Evolutionary conservation across 2,888 invertebrate species (phyloP), one percentile per base, ranked within the genome.

Genomic region (Nomada fucata): DNA sequence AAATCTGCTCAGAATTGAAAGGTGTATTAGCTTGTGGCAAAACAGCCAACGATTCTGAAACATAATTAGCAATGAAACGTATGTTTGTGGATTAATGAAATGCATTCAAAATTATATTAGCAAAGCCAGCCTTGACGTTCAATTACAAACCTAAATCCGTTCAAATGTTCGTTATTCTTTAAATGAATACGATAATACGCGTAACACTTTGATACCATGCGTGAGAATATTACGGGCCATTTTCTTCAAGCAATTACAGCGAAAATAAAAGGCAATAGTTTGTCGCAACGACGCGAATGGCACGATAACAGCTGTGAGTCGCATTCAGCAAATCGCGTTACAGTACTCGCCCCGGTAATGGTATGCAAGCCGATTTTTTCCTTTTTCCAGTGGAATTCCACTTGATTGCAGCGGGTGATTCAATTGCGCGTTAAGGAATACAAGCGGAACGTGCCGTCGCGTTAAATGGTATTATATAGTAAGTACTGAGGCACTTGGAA

Each of bases 391-490:
- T 67, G 70, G 81, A 86, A 76, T 78, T 80, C 61, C 71, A 65
- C 67, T 81, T 80, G 86, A 86, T 86, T 84, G 84, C 73, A 57
- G 69, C 64, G 63, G 67, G 73, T 82, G 79, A 85, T 85, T 85
- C 84, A 76, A 85, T 85, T 79, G 76, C 78, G 53, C 64, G 71
- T 79, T 72, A 76, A 67, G 70, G 79, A 81, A 78, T 71, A 73
- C 76, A 76, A 60, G 59, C 70, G 50, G 76, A 67, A 72, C 82
- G 82, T 68, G 71, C 79, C 73, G 79, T 61, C 53, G 64, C 75
- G 76, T 79, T 64, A 73, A 73, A 75, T 23, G 36, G 42, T 44
- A 36, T 36, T 36, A 36, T 36, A 36, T 36, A 36, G 36, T 13
- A 42, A 36, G 42, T 36, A 55, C 55, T 5, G 61, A 44, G 11